A percentile compares a stretch with the other conserved stretches of the same genome.
Evolutionary conservation across 2,797 vertebrate species (phyloP).

Genomic region (Galagoides demidoff): DNA sequence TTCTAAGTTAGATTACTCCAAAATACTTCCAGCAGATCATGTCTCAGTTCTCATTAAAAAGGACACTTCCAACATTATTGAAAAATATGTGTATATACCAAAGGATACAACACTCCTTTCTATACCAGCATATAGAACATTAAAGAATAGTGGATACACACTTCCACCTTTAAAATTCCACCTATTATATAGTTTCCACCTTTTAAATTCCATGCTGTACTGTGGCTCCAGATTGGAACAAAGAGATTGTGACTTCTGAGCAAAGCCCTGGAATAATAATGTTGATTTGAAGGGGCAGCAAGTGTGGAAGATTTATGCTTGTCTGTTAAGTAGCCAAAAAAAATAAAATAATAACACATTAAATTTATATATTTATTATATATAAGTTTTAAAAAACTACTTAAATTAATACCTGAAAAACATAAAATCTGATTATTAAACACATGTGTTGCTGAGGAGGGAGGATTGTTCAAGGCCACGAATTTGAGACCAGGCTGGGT

Average conservation of each 20-base stretch:
- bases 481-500: not conserved
- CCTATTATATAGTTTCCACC: not conserved
- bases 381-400: slow-evolving; percentile 44
- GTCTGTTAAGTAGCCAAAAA: slow-evolving; percentile 10
- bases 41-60: slow-evolving; percentile 25
- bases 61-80: not conserved
- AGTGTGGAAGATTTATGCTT: not conserved
- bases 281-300: not conserved
- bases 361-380: not conserved
- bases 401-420: slow-evolving; percentile 42
- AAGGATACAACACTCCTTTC: not conserved
- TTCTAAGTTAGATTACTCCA: slow-evolving; percentile 18
- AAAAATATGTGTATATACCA: not conserved
- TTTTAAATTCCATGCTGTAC: not conserved
- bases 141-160: not conserved
- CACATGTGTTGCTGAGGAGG: not conserved
- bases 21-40: slow-evolving; percentile 15
- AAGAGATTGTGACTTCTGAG: not conserved
- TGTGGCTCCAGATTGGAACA: not conserved
- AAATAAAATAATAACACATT: not conserved
- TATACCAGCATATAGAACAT: not conserved
- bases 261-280: not conserved
- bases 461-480: not conserved
- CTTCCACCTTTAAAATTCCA: not conserved
- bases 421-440: not conserved